Evolutionary conservation across 2,888 invertebrate genomes (phyloP), one percentile per base, ranked within the genome.

Genomic region (Sinopyrophorus schimmeli): DNA sequence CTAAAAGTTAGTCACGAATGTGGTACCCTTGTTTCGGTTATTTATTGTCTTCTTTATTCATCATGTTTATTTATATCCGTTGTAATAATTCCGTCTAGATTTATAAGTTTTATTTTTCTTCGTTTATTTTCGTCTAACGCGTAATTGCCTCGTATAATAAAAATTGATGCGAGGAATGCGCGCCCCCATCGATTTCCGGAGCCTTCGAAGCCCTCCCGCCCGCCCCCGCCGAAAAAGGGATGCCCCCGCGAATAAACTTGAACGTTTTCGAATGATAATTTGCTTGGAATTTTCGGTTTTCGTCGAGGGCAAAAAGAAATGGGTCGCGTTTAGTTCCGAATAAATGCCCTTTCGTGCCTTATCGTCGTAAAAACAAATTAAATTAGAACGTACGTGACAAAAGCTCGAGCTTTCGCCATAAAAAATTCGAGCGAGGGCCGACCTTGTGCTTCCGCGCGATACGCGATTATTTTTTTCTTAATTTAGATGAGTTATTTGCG

Each of bases 1-100:
- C 58, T 57, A 48, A 49, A 52, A 41, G 54, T 50, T 53, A 64
- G 67, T 66, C 65, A 66, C 67, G 64, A 63, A 65, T 61, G 48
- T 61, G 53, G n/a, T n/a, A 57, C 58, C 60, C 58, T 47, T 56
- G 51, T 51, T 57, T 62, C 55, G 54, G 55, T 53, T 58, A 58
- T 62, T 61, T 59, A 56, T 59, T 53, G 57, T 62, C 60, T 59
- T 58, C 59, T 57, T 60, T 58, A 60, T 51, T 58, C 59, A 60
- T 61, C 59, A 56, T 47, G 46, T 58, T 53, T 57, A 56, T 61
- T 58, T 58, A 60, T 61, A 54, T 53, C 44, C 42, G 57, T 42
- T 50, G 42, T 32, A 51, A 58, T 62, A 59, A 59, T 57, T 60
- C 55, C 42, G 20, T 40, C 31, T 18, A 56, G 53, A 62, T 62